Conservation (phyloP, 2,797 vertebrate genomes). For the Chaetophractus vellerosus region DNA sequence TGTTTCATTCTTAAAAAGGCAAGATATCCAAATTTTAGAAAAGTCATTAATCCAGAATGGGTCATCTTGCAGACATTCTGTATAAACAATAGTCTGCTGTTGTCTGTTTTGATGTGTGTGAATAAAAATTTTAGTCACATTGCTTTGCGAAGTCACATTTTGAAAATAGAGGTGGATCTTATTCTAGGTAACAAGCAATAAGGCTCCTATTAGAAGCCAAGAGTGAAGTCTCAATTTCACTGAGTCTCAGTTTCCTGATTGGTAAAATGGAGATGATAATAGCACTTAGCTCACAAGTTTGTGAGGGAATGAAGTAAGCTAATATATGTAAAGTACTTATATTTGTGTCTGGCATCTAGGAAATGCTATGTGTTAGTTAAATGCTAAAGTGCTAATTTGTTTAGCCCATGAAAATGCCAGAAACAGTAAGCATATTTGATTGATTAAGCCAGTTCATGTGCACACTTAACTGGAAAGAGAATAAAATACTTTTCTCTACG, state of each 20-base stretch:
- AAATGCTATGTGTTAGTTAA: background rate
- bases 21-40: background rate
- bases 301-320: background rate
- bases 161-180: background rate
- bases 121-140: background rate
- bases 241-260: background rate
- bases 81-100: background rate
- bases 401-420: background rate
- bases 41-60: background rate
- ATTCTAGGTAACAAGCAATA: background rate
- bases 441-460: background rate
- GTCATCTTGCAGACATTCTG: background rate
- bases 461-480: background rate
- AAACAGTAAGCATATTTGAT: background rate
- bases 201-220: background rate
- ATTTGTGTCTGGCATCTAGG: background rate
- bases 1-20: constrained; percentile 30
- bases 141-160: background rate
- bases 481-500: background rate
- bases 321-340: background rate
- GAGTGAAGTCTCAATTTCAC: background rate
- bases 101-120: background rate
- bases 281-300: background rate
- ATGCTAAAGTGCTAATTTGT: background rate
- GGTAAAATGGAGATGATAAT: background rate